Evolutionary conservation across 2,797 vertebrate species (phyloP), one percentile per base, ranked within the genome.

Genomic region (Gallirallus australis): DNA sequence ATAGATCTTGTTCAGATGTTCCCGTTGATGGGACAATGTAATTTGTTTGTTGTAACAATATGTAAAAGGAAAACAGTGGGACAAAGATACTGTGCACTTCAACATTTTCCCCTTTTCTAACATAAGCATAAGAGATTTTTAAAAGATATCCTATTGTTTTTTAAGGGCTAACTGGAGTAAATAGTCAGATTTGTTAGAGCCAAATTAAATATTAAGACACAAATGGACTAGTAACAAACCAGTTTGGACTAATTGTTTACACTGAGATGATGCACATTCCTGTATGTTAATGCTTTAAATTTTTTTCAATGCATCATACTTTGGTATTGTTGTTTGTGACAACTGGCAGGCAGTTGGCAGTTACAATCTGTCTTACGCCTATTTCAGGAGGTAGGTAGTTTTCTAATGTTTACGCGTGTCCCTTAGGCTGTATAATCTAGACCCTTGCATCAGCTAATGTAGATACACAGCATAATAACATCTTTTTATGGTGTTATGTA

Each of bases 1-100:
- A 96, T 77, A 79, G 85, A 97, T 98, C 96, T 97, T 89, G 86
- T 79, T 97, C 96, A 97, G 90, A 93, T 94, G 63, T 94, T 86
- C 87, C 92, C 35, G 30, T 95, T 19, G 66, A 86, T 95, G 94
- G 90, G 90, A 83, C 54, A 94, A 61, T 89, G 92, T 97, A 96
- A 96, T 95, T 94, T 94, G 75, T 93, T 97, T 1, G 1, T n/a
- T 31, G 63, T 79, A 79, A 57, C 7, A 48, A 24, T 47, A 35
- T 3, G 4, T 91, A 86, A 83, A 87, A 95, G 64, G 89, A 94
- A 71, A 88, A 72, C 40, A 82, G 82, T 75, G 47, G 53, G 37
- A 61, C 66, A 83, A 88, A 94, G 73, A 28, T 65, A 90, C 86
- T 82, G 82, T 86, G 73, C 42, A 75, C 52, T 71, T 90, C 68